Evolutionary conservation across 2,113 vertebrate genomes (phyloP).

Genomic region (Alaudala cheleensis): DNA sequence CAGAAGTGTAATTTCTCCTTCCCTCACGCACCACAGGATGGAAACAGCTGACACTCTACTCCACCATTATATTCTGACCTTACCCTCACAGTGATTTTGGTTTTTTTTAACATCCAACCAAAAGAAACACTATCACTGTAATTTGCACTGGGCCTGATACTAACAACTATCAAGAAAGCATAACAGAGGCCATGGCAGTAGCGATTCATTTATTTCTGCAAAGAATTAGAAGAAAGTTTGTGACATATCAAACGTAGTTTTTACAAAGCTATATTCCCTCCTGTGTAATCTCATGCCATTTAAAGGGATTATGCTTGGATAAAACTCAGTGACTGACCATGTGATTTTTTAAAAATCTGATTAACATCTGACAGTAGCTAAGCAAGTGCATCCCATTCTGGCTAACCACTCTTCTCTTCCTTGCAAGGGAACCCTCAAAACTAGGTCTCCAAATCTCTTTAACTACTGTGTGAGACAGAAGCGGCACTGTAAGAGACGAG

Average conservation of each 20-base stretch:
- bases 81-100: not conserved
- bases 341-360: not conserved
- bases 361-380: not conserved
- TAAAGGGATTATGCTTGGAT: not conserved
- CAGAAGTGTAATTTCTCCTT: not conserved
- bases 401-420: not conserved
- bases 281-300: not conserved
- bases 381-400: not conserved
- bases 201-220: not conserved
- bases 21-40: not conserved
- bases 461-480: not conserved
- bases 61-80: not conserved
- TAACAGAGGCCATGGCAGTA: not conserved
- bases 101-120: not conserved
- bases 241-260: not conserved
- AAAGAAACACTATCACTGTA: not conserved
- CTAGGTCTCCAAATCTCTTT: not conserved
- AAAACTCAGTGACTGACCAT: not conserved
- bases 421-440: not conserved
- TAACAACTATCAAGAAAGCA: not conserved
- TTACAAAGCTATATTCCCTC: not conserved
- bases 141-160: not conserved
- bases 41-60: not conserved
- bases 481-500: not conserved
- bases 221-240: not conserved